Base-by-base conservation (phyloP, 2,888 invertebrate genomes). In the Griposia aprilina region DNA sequence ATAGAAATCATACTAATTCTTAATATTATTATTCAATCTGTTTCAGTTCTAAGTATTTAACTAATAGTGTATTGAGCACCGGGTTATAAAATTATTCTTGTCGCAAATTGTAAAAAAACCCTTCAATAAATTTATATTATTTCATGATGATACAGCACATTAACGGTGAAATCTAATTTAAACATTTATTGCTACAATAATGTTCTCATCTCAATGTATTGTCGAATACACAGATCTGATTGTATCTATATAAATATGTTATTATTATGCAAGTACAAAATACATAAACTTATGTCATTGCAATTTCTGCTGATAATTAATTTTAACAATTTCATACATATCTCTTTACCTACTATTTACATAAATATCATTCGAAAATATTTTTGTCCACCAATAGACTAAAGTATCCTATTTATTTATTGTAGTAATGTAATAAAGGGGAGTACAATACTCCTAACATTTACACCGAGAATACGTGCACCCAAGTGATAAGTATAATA, bases 351-450 rank as follows among this genome's bases (percentile, higher is more conserved):
- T 91, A 90, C 89, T 92, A 96, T 96, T 93, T 96, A 96, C 95
- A 96, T 94, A 95, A 94, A 92, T 92, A 91, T 92, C 85, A 90
- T 93, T 95, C 94, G 92, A 95, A 95, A 96, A 96, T 94, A 95
- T 93, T 91, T 92, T 90, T 90, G 90, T 90, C 91, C 90, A 90
- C 91, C 91, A 89, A 90, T 86, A 92, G 91, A 90, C 90, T 90
- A 89, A 90, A 89, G 85, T 90, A 88, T 80, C 83, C 85, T 86
- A 87, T 85, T 79, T 78, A 80, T 84, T 81, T 82, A 78, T 75
- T 75, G 81, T 74, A 77, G 67, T 87, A 80, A 77, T 80, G 79
- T 81, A 81, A 85, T 81, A 81, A 85, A 85, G 73, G 81, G 79
- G 87, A 89, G 83, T 90, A 70, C 78, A 81, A 77, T 84, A 83